Percentiles rank a stretch among this genome's conserved stretches.
Conservation (phyloP, 1,140 invertebrate species). For the Cotesia vestalis region DNA sequence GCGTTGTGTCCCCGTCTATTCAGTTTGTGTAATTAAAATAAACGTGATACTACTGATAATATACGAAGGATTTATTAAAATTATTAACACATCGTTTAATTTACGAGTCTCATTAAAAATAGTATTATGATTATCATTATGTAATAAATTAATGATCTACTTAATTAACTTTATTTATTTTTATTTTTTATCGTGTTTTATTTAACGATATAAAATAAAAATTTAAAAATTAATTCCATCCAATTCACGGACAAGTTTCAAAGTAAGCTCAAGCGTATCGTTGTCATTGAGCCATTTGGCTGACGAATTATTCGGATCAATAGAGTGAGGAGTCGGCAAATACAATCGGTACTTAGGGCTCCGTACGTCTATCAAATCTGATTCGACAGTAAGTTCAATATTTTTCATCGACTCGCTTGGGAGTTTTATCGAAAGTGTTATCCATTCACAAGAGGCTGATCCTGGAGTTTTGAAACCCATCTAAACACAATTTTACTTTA, state of each 20-base stretch:
- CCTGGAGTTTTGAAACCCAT: slow-evolving; percentile 85
- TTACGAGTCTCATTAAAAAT: too few species aligned
- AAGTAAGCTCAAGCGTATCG: slow-evolving; percentile 74
- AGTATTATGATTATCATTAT: background rate
- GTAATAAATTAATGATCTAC: too few species aligned
- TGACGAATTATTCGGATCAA: slow-evolving; percentile 80
- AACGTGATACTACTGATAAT: too few species aligned
- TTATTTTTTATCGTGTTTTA: too few species aligned
- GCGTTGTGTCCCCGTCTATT: too few species aligned
- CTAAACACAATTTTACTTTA: slow-evolving; percentile 61
- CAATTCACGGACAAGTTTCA: slow-evolving; percentile 78
- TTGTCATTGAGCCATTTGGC: slow-evolving; percentile 81
- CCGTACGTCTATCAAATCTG: slow-evolving; percentile 73
- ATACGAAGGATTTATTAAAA: too few species aligned
- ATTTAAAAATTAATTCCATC: slow-evolving; percentile 85
- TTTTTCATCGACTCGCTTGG: slow-evolving; percentile 74
- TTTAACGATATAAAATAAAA: background rate
- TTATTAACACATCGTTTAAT: too few species aligned
- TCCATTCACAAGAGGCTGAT: slow-evolving; percentile 86
- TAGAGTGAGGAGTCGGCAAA: slow-evolving; percentile 79
- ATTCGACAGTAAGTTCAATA: slow-evolving; percentile 77
- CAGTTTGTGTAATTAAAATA: too few species aligned
- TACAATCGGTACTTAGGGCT: slow-evolving; percentile 74
- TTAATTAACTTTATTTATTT: too few species aligned
- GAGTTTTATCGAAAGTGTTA: slow-evolving; percentile 79